A percentile compares a stretch with the other conserved stretches of the same genome.
These are phyloP conservation scores for Corydoras maculifer DNA, from an alignment of 2,113 vertebrate species.

Conservation along the genomic window DNA sequence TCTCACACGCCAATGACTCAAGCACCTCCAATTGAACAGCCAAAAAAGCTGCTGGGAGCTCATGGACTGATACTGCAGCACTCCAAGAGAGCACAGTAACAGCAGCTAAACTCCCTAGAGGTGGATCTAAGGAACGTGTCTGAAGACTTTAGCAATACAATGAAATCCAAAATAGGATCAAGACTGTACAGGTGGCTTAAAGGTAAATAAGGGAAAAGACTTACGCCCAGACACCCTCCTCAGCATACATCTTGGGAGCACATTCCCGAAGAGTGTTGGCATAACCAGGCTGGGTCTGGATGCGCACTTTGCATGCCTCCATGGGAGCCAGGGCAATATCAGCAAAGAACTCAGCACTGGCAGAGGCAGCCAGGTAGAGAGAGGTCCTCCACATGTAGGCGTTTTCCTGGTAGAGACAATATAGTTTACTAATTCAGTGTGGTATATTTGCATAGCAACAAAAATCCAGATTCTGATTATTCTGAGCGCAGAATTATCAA, in stretches of 20 bases:
- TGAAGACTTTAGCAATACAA: background rate
- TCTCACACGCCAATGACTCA: conserved; percentile 91
- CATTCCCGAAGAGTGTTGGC: conserved; percentile 91
- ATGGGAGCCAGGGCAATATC: conserved; percentile 98
- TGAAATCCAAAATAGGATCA: background rate
- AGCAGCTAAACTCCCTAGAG: conserved; percentile 71
- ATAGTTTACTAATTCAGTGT: too few relatives aligned
- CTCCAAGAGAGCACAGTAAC: conserved; percentile 63
- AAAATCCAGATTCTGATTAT: too few relatives aligned
- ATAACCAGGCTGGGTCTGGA: conserved; percentile 95
- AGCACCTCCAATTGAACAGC: conserved; percentile 83
- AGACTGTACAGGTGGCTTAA: background rate
- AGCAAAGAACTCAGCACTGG: conserved; percentile 98
- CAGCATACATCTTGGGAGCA: conserved; percentile 88
- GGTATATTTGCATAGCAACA: too few relatives aligned
- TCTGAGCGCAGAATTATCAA: too few relatives aligned
- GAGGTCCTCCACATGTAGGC: conserved; percentile 94
- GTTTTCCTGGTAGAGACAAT: conserved; percentile 70
- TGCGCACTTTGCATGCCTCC: conserved; percentile 97
- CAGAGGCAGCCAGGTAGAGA: conserved; percentile 89
- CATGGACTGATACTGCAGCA: conserved; percentile 64
- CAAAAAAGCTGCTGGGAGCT: conserved; percentile 71
- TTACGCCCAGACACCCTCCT: conserved; percentile 96
- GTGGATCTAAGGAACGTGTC: conserved; percentile 85
- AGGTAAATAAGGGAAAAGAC: conserved; percentile 44